These are phyloP conservation scores for Conger conger DNA, from an alignment of 2,113 vertebrate species.

Conservation along the genomic window DNA sequence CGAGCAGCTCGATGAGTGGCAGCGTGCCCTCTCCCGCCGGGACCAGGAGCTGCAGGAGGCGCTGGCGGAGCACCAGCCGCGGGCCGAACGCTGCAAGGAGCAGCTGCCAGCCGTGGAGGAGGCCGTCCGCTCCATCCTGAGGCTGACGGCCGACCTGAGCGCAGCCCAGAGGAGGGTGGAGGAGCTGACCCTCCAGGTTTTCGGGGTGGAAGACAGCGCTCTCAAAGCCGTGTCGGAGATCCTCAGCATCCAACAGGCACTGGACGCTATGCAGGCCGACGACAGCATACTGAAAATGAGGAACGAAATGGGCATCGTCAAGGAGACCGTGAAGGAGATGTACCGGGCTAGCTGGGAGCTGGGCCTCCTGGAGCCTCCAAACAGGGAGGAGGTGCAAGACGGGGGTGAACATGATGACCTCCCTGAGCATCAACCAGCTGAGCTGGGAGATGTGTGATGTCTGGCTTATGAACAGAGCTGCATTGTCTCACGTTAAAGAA, in stretches of 20 bases:
- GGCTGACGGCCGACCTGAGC: constrained; percentile 73
- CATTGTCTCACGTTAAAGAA: background rate
- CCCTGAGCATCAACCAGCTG: background rate
- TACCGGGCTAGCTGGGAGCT: constrained; percentile 40
- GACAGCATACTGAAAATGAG: constrained; percentile 69
- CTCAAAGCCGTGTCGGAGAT: constrained; percentile 75
- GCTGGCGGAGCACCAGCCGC: constrained; percentile 71
- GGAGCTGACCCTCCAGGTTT: constrained; percentile 77
- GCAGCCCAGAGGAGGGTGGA: constrained; percentile 74
- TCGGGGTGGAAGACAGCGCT: constrained; percentile 79
- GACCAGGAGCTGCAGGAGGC: constrained; percentile 66
- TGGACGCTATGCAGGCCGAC: constrained; percentile 75
- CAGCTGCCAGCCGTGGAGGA: constrained; percentile 81
- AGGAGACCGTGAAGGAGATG: constrained; percentile 63
- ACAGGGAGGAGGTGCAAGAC: background rate
- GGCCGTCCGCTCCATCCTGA: constrained; percentile 80
- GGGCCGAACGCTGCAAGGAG: constrained; percentile 73
- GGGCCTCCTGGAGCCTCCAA: constrained; percentile 17
- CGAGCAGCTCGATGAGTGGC: constrained; percentile 69
- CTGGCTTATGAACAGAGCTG: background rate
- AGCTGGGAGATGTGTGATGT: background rate
- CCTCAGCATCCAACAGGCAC: constrained; percentile 65
- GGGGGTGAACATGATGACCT: background rate
- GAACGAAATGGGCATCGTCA: constrained; percentile 62
- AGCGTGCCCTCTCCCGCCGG: constrained; percentile 60